Evolutionary conservation across 2,113 vertebrate genomes (phyloP), one percentile per base, ranked within the genome.

Genomic region (Cryptotis parvus): DNA sequence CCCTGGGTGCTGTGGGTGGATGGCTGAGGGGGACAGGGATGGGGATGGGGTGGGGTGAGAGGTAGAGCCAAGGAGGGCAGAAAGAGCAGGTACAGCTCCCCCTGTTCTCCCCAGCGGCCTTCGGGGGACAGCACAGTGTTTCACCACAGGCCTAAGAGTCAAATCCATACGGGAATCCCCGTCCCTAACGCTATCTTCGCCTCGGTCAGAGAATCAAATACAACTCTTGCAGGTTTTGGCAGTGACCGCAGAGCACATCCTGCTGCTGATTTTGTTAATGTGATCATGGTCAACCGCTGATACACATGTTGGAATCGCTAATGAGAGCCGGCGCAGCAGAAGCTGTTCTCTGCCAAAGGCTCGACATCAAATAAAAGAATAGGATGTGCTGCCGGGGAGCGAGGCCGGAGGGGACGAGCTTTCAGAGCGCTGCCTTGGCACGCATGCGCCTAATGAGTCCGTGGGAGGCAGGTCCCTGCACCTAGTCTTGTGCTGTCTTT

Each of bases 381-480:
- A 9, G 16, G 20, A 1, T 16, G 65, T 18, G 52, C 35, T 72
- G 69, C 0, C 33, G 0, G 1, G 26, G 63, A 11, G 27, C 63
- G 4, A 12, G 26, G 18, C 9, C 0, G 0, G 4, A 31, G 12
- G 6, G 0, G 6, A 7, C 74, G 9, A 68, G 41, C 22, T 37
- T 18, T 0, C 2, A 20, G 0, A 6, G 39, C n/a, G 26, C 63
- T 20, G 27, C 33, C 61, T 63, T 0, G 0, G 0, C 8, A 58
- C 12, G 26, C 0, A 2, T 9, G 1, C 16, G 29, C 29, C 76
- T 1, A 7, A 9, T 39, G 11, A 39, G 35, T 12, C 37, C 5
- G 24, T 72, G 2, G 22, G 39, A 26, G 24, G 1, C 39, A 26
- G 27, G 29, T 24, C 74, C 35, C 33, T 37, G 39, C 75, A 41